phyloP scores from a whole-genome alignment of 23 tunicate genomes.

The Corella eumyota region DNA sequence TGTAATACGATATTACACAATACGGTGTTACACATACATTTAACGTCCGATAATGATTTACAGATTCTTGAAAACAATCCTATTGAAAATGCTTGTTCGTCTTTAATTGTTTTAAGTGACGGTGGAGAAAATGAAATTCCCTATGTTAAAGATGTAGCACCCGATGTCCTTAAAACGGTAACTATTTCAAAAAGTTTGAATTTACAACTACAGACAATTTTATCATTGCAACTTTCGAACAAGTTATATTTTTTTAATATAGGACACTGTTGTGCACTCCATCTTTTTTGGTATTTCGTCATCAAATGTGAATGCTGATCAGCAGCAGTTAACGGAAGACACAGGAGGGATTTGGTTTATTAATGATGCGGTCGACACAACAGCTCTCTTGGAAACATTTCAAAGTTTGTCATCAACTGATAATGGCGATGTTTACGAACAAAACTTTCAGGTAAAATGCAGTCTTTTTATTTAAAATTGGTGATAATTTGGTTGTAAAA shows the following conservation, averaged over 20 bases:
- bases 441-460: conserved; percentile 15
- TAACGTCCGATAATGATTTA: too few species aligned
- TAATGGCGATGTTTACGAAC: conserved; percentile 13
- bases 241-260: background rate
- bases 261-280: conserved; percentile 7
- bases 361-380: conserved; percentile 2
- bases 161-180: conserved; percentile 7
- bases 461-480: too few species aligned
- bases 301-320: conserved; percentile 8
- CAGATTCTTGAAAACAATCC: background rate
- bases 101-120: conserved; percentile 23
- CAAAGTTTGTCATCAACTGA: conserved; percentile 12
- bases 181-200: too few species aligned
- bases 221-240: too few species aligned
- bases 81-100: background rate
- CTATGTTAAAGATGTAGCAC: background rate
- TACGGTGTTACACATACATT: too few species aligned
- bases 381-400: conserved; percentile 13
- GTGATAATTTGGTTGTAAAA: too few species aligned
- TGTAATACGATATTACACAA: too few species aligned
- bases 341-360: conserved; percentile 8
- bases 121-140: conserved; percentile 16
- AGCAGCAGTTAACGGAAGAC: conserved; percentile 6
- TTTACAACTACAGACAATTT: too few species aligned
- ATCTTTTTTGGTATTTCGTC: conserved; percentile 15